These are phyloP conservation scores for Sebastes matsubarae DNA, from an alignment of 2,797 vertebrate genomes.

Conservation along the genomic window DNA sequence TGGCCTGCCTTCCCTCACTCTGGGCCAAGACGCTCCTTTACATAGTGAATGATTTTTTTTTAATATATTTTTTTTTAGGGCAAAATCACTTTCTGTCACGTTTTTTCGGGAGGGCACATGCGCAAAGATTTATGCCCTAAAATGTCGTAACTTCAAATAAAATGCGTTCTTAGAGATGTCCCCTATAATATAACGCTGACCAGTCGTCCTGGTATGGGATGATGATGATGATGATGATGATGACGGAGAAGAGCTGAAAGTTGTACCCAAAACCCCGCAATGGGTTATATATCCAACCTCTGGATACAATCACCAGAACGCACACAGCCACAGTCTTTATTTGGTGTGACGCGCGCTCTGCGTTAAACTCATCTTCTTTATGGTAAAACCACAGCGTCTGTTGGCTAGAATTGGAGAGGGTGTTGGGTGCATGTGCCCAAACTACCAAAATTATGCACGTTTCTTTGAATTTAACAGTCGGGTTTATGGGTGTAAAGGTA, in stretches of 20 bases:
- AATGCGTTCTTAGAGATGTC: neutral
- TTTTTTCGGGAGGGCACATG: neutral
- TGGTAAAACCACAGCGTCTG: neutral
- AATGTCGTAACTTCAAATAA: neutral
- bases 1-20: constrained; percentile 5
- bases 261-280: constrained; percentile 61
- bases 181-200: neutral
- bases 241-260: constrained; percentile 53
- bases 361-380: neutral
- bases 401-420: neutral
- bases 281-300: constrained; percentile 5
- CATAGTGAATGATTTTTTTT: neutral
- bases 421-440: neutral
- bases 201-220: constrained; percentile 54
- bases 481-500: neutral
- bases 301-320: neutral
- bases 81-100: constrained; percentile 21
- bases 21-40: constrained; percentile 26
- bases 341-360: neutral
- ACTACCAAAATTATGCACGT: neutral
- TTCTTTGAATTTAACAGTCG: neutral
- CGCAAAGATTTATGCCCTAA: neutral
- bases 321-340: neutral
- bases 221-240: no score
- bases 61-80: neutral